Base-by-base conservation (phyloP, 2,113 vertebrate genomes). In the Mungos mungo region DNA sequence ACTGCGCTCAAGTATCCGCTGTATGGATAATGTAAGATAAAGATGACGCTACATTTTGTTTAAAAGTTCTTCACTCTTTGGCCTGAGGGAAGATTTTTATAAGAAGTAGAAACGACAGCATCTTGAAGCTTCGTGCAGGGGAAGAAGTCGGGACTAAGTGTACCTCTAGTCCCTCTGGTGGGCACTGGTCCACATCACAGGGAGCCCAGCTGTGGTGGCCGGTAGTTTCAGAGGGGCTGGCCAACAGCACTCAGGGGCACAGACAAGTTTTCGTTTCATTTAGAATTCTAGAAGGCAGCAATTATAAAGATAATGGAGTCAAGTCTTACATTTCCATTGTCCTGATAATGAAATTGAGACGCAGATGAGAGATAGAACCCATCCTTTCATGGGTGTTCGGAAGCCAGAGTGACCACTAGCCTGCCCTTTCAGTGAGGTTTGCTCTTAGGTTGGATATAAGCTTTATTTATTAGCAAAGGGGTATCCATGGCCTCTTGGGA, bases 161-260 rank as follows among this genome's bases (percentile, higher is more conserved):
- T 88, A 72, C 72, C 88, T 98, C 52, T 88, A 93, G 97, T 95
- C 97, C 97, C 94, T 97, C 98, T 97, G 94, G 77, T 97, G 98
- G 98, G 97, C 95, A 77, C 66, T 76, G 63, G 41, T 79, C 97
- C 93, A 84, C 98, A 97, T 95, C 97, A 96, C 94, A 97, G 86
- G 45, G 35, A 95, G 25, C 50, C 79, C 88, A 90, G 88, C 95
- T 90, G 27, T 41, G 45, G 66, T 72, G 65, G 45, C 80, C 38
- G 3, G 79, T 33, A n/a, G 84, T 69, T 33, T 57, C 88, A 6
- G 57, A 93, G 54, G 68, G 63, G 14, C 76, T 63, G 45, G 29
- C 35, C 25, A 29, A 68, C 15, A n/a, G 77, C 83, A 80, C 68
- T 11, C 41, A 47, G 83, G 76, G 12, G 18, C 50, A 45, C 27